Conservation (phyloP, 2,113 vertebrate genomes). For the Nanorana parkeri region DNA sequence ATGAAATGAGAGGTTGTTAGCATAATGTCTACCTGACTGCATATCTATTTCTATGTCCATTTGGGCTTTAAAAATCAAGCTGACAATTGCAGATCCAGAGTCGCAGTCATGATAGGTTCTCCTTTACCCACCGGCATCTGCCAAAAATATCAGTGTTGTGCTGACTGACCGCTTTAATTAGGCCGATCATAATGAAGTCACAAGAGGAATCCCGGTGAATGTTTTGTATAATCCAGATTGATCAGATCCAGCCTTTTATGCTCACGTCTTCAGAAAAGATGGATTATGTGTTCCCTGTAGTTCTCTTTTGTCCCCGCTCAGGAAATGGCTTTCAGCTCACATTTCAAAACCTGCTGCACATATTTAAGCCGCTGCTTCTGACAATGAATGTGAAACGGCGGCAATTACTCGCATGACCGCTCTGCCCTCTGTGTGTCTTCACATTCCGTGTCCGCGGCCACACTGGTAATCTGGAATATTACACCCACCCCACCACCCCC, state of each 20-base stretch:
- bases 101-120: not conserved
- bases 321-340: not conserved
- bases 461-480: not conserved
- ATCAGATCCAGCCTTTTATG: not conserved
- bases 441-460: not conserved
- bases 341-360: conserved; percentile 9
- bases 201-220: too few relatives aligned
- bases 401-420: conserved; percentile 23
- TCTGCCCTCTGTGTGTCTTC: not conserved
- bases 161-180: too few relatives aligned
- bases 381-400: not conserved
- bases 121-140: not conserved
- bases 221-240: too few relatives aligned
- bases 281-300: not conserved
- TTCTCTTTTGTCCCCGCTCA: not conserved
- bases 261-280: not conserved
- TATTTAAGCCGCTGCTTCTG: not conserved
- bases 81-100: too few relatives aligned
- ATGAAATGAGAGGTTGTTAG: too few relatives aligned
- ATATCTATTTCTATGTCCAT: too few relatives aligned
- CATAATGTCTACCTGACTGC: too few relatives aligned
- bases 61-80: too few relatives aligned
- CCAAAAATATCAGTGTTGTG: not conserved
- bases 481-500: not conserved
- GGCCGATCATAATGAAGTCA: too few relatives aligned